Base-by-base conservation (phyloP, 2,888 invertebrate genomes). In the Eumacrocentrus americanus region DNA sequence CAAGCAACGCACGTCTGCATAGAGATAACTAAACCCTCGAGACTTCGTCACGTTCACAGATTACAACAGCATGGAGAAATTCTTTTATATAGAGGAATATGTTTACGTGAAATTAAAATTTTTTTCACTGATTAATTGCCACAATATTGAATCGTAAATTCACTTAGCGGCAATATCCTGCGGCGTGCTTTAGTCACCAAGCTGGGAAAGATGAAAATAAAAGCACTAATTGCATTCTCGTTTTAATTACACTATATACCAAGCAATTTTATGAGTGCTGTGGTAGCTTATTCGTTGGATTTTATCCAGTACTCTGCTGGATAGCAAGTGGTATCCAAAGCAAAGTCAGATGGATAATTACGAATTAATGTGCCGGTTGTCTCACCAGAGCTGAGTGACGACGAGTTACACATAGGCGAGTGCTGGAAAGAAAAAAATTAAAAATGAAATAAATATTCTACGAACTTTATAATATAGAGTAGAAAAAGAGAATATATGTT, bases 381-480 rank as follows among this genome's bases (percentile, higher is more conserved):
- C 9, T 16, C 34, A 47, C 12, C 48, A 38, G 23, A 7, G 23
- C 22, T 16, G 35, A 42, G 20, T 42, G 46, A 46, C 44, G 48
- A 40, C 18, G 55, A 20, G 16, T 6, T n/a, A 16, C 20, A 42
- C 42, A n/a, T 18, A 42, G 42, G 42, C 18, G n/a, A 18, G 11
- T 16, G n/a, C 11, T 42, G 9, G 9, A n/a, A 54, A 42, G 22
- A 29, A 16, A 23, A 44, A 20, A 29, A 47, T 16, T 47, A 38
- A 47, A 47, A 23, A 47, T 29, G 54, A 37, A 46, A 59, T 56
- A n/a, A n/a, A 23, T 35, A 57, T 50, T 52, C 55, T 54, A 56
- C 57, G 60, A 64, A 62, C 55, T 64, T 58, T 58, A 58, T 60
- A 62, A 60, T 44, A 35, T 55, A 61, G 42, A 25, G 18, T 37